Conservation (phyloP, 2,113 vertebrate species). For the Coptodon bakossiorum region DNA sequence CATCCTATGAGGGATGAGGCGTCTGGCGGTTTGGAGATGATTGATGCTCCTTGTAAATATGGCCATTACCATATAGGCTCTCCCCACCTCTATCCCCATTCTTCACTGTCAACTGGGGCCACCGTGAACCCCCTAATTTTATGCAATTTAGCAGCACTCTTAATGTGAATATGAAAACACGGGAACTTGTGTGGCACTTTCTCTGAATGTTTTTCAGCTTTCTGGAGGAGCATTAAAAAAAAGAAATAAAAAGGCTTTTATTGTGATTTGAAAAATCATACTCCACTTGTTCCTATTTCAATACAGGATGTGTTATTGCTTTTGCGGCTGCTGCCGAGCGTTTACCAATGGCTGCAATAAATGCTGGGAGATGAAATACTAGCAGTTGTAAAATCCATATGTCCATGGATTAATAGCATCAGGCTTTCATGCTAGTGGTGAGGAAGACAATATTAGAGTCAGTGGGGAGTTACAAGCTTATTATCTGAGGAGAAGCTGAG, state of each 20-base stretch:
- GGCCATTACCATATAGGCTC: slow-evolving; percentile 58
- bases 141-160: slow-evolving; percentile 56
- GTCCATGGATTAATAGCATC: slow-evolving; percentile 53
- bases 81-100: slow-evolving; percentile 44
- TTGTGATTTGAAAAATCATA: not conserved
- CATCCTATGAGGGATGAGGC: slow-evolving; percentile 53
- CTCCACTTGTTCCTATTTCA: slow-evolving; percentile 1
- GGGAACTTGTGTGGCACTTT: not conserved
- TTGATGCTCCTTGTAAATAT: slow-evolving; percentile 66
- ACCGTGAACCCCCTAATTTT: slow-evolving; percentile 46
- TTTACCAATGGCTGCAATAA: slow-evolving; percentile 37
- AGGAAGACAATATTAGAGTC: slow-evolving; percentile 59
- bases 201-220: not conserved
- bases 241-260: not conserved
- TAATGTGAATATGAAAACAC: slow-evolving; percentile 40
- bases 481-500: slow-evolving; percentile 39
- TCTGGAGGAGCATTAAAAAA: not conserved
- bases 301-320: slow-evolving; percentile 6
- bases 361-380: slow-evolving; percentile 54
- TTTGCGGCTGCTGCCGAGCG: not conserved
- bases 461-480: slow-evolving; percentile 64
- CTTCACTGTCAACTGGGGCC: slow-evolving; percentile 61
- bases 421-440: slow-evolving; percentile 35
- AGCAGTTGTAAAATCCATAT: slow-evolving; percentile 59
- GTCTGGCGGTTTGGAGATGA: slow-evolving; percentile 53